Evolutionary conservation across 2,113 vertebrate genomes (phyloP), one percentile per base, ranked within the genome.

Genomic region (Azemiops feae): DNA sequence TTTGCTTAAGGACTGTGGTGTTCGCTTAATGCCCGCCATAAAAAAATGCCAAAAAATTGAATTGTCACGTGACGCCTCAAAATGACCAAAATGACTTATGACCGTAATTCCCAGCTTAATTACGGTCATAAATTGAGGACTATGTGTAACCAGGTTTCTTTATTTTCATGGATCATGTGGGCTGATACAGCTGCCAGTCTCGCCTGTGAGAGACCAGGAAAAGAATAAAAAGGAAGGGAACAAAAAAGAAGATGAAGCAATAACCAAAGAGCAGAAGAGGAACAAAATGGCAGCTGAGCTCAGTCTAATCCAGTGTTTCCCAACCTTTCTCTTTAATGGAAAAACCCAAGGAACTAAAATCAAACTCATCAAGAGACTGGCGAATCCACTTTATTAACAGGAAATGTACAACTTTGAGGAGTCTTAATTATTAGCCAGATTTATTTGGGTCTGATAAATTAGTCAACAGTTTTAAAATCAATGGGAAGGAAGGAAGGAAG

Each of bases 331-430:
- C 30, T 22, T 20, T 6, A 7, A 9, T 1, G 16, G 69, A 64
- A 30, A 34, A 16, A 69, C 2, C 34, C 6, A 25, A 91, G 5
- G 57, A 39, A 1, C 16, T 3, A 52, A 45, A 85, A 5, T 54
- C 54, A 30, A 86, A 11, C 60, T 94, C 92, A 96, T 91, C 3
- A 14, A 52, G 23, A 12, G 27, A 52, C 45, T 3, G 27, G 47
- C n/a, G 11, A 18, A 34, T 52, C 20, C 57, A 60, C 43, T 92
- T 92, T 92, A 91, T 91, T 91, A 92, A 96, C 96, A 94, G 92
- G 95, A 92, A 93, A 69, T 58, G 1, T 74, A 92, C 93, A 89
- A 96, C 89, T n/a, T 25, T 12, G 60, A 69, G 34, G 47, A 81
- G 18, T 25, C 64, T 47, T 22, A 22, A 45, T 30, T 39, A 55